phyloP scores from a whole-genome alignment of 2,797 vertebrate genomes.

The Sebastes hubbsi region DNA sequence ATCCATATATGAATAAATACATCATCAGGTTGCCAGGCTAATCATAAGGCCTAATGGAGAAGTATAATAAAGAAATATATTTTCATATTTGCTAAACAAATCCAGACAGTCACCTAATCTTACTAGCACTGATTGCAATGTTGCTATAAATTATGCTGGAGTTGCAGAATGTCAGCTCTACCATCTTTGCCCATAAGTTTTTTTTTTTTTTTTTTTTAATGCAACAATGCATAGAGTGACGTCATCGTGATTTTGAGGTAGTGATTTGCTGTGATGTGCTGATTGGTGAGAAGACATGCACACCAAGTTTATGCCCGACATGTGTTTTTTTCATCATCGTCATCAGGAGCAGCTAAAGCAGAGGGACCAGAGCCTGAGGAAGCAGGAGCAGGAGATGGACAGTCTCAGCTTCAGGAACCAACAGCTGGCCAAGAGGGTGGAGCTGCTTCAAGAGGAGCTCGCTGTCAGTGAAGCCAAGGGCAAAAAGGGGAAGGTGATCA shows the following conservation, averaged over 20 bases:
- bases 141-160: background rate
- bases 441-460: constrained; percentile 95
- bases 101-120: background rate
- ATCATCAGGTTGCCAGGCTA: background rate
- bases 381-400: constrained; percentile 99
- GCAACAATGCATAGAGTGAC: background rate
- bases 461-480: constrained; percentile 87
- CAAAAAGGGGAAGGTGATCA: constrained; percentile 91
- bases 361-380: constrained; percentile 94
- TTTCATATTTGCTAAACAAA: background rate
- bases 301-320: background rate
- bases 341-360: constrained; percentile 95
- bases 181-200: background rate
- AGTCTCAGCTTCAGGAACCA: constrained; percentile 97
- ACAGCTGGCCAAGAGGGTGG: constrained; percentile 95
- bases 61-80: background rate
- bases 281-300: background rate
- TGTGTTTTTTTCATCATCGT: background rate
- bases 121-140: background rate
- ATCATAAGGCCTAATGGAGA: background rate
- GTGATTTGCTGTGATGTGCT: background rate
- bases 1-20: background rate
- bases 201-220: background rate
- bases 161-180: background rate
- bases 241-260: background rate